Evolutionary conservation across 1,140 invertebrate genomes (phyloP).

Genomic region (Apolygus lucorum): DNA sequence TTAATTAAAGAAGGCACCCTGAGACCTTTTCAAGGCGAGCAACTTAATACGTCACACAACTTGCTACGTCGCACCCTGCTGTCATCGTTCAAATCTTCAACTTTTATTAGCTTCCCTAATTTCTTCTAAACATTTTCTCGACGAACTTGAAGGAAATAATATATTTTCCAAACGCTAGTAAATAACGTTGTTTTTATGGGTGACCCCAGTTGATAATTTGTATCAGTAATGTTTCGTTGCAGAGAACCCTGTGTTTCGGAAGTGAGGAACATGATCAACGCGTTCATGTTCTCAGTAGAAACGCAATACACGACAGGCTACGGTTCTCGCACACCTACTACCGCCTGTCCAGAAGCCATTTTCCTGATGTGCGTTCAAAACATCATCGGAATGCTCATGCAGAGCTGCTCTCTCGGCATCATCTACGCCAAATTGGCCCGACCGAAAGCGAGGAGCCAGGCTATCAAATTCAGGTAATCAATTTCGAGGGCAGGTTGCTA

Average conservation of each 20-base stretch:
- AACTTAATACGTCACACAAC: too few relatives aligned
- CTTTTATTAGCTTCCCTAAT: too few relatives aligned
- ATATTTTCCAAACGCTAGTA: too few relatives aligned
- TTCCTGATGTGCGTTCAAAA: conserved; percentile 61
- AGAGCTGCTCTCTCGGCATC: conserved; percentile 49
- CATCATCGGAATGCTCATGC: conserved; percentile 53
- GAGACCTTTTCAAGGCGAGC: too few relatives aligned
- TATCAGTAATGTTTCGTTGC: neutral
- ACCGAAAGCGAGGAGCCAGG: conserved; percentile 57
- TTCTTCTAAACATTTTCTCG: too few relatives aligned
- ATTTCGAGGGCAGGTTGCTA: too few relatives aligned
- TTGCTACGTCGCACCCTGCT: too few relatives aligned
- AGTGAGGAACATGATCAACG: conserved; percentile 49
- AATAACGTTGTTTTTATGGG: neutral
- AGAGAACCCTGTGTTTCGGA: conserved; percentile 45
- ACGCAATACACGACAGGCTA: conserved; percentile 56
- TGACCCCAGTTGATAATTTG: neutral
- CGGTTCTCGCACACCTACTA: conserved; percentile 51
- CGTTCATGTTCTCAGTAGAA: conserved; percentile 54
- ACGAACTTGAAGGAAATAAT: too few relatives aligned
- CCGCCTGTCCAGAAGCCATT: conserved; percentile 58
- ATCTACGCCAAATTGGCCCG: conserved; percentile 58
- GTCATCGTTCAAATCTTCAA: too few relatives aligned
- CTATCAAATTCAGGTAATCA: conserved; percentile 54
- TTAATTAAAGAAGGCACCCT: too few relatives aligned